Percentiles rank a stretch among this genome's conserved stretches.
Conservation (phyloP, 2,888 invertebrate species). For the Blastobasis lacticolella region DNA sequence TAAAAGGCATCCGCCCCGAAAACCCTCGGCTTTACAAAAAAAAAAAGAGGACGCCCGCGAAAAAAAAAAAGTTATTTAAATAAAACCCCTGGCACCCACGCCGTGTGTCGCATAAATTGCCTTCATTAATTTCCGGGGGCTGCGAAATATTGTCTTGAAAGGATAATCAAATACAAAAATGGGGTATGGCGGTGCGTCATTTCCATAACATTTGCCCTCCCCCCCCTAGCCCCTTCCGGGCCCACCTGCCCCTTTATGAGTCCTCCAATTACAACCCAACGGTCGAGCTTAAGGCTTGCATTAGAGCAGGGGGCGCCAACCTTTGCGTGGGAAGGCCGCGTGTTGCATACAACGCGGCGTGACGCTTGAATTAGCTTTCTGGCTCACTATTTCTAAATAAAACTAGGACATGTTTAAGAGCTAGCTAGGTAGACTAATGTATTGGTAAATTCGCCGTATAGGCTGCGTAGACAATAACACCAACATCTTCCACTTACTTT, state of each 20-base stretch:
- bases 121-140: constrained; percentile 72
- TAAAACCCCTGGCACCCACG: constrained; percentile 60
- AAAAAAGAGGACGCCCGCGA: constrained; percentile 8
- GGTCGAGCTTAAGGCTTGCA: constrained; percentile 65
- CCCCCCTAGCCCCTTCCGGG: constrained; percentile 36
- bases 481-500: no score
- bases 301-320: constrained; percentile 26
- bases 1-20: constrained; percentile 58
- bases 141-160: constrained; percentile 75
- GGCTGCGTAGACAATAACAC: no score
- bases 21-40: constrained; percentile 49
- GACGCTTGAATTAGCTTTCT: no score
- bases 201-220: constrained; percentile 66
- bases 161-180: constrained; percentile 75
- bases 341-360: no score
- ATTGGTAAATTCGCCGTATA: no score
- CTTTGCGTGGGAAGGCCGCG: no score
- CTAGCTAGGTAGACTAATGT: no score
- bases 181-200: constrained; percentile 73
- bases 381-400: no score
- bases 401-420: no score
- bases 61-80: constrained; percentile 65
- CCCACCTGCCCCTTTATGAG: constrained; percentile 63
- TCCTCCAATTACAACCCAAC: constrained; percentile 67
- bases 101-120: constrained; percentile 71